Base-by-base conservation (phyloP, 2,797 vertebrate genomes). In the Lophotriccus pileatus region DNA sequence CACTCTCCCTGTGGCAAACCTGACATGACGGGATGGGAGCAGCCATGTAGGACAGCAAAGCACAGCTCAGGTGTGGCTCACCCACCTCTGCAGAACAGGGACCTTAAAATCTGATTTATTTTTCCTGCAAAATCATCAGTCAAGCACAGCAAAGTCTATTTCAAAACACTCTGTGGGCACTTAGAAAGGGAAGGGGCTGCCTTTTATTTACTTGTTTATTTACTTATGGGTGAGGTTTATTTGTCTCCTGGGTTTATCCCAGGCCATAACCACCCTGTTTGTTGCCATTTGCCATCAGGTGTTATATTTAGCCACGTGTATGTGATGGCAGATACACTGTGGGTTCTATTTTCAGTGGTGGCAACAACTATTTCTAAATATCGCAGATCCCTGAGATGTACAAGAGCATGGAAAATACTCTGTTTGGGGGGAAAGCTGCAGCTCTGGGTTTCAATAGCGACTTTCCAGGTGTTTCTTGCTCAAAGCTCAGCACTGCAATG, bases 31-130 rank as follows among this genome's bases (percentile, higher is more conserved):
- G 58, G 34, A 1, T 1, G 7, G 14, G 43, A 53, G 39, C 28
- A 6, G 58, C 27, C 2, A 12, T 1, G 14, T 4, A 7, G 4
- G 24, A 15, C 2, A 25, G 75, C 1, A 3, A 3, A 23, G 73
- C 41, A 1, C 0, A 0, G 8, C 69, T 32, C 2, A 0, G 62
- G 8, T 25, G 0, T 0, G 32, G 49, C 68, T 62, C 37, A 22
- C 12, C 5, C 19, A 5, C 21, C 27, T 4, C 58, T 12, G n/a
- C 39, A 14, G 14, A 34, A 37, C 0, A 39, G 15, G 15, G 14
- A 9, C 20, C 74, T 53, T 9, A 16, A 41, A 30, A 41, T 4
- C 32, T 25, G n/a, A 3, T 28, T 32, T 28, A 8, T 55, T 67
- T 50, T 43, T 62, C 36, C 44, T 74, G 59, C 81, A 43, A 10